Evolutionary conservation across 2,888 invertebrate species (phyloP).

Genomic region (Athalia cordata): DNA sequence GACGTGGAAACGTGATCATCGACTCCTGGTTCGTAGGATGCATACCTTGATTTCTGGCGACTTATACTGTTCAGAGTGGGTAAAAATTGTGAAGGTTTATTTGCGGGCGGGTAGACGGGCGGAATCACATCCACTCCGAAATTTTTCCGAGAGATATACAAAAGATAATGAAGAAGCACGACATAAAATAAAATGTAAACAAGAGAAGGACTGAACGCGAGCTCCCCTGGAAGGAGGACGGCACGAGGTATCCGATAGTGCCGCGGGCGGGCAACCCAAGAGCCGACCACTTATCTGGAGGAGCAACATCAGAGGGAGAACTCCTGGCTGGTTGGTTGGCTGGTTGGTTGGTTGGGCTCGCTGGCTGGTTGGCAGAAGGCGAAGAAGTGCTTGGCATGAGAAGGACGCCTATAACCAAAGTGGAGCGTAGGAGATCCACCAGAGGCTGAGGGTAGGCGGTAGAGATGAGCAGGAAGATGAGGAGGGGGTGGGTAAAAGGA

Average conservation of each 20-base stretch:
- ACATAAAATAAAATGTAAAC: constrained; percentile 67
- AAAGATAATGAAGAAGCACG: constrained; percentile 64
- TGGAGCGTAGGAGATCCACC: constrained; percentile 61
- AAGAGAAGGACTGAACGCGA: constrained; percentile 49
- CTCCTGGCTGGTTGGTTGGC: constrained; percentile 63
- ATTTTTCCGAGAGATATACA: constrained; percentile 54
- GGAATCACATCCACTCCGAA: constrained; percentile 29
- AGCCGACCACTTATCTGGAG: constrained; percentile 71
- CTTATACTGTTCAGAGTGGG: background rate
- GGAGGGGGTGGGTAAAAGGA: constrained; percentile 54
- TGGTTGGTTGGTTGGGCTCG: constrained; percentile 62
- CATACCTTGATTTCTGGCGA: background rate
- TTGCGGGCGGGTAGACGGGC: constrained; percentile 7
- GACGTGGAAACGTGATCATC: background rate
- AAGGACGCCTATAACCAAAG: constrained; percentile 66
- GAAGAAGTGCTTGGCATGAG: constrained; percentile 68
- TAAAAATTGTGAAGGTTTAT: constrained; percentile 31
- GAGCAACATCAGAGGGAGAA: constrained; percentile 69
- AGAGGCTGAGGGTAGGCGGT: constrained; percentile 35
- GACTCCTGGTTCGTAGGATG: background rate
- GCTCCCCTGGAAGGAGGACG: constrained; percentile 55
- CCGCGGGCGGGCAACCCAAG: constrained; percentile 67
- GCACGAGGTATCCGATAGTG: constrained; percentile 69
- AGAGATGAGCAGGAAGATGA: constrained; percentile 14
- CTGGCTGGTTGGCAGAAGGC: constrained; percentile 63